These are phyloP conservation scores for Strigamia maritima DNA, from an alignment of 2,888 invertebrate species.

Conservation along the genomic window DNA sequence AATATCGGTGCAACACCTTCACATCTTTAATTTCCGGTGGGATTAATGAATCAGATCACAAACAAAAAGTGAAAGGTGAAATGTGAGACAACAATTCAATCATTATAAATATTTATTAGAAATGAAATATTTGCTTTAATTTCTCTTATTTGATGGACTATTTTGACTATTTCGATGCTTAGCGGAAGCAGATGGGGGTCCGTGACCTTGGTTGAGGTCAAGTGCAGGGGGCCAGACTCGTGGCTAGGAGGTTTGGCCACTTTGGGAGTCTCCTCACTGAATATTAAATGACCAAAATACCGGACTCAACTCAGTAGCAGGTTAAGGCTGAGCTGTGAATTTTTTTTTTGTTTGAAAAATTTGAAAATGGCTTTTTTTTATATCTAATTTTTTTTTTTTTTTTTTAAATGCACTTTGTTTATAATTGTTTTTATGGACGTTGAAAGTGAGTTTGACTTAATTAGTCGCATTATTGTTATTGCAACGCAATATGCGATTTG, in stretches of 20 bases:
- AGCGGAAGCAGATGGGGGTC: constrained; percentile 10
- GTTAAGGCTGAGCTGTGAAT: background rate
- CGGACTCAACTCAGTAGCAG: constrained; percentile 18
- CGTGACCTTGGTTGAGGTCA: constrained; percentile 19
- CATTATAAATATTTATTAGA: too few relatives aligned
- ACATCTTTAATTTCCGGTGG: too few relatives aligned
- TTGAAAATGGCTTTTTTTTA: background rate
- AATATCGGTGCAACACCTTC: too few relatives aligned
- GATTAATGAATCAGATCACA: too few relatives aligned
- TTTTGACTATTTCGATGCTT: background rate
- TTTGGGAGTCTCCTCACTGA: constrained; percentile 19
- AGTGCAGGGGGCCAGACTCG: constrained; percentile 23
- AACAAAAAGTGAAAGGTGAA: too few relatives aligned
- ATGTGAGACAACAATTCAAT: too few relatives aligned
- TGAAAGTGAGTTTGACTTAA: background rate
- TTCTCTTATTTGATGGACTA: background rate
- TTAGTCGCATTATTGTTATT: background rate
- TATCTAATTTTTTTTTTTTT: background rate
- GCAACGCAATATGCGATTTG: background rate
- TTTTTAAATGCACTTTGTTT: background rate
- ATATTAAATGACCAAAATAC: constrained; percentile 23
- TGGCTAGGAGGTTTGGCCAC: constrained; percentile 23
- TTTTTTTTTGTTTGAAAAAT: background rate
- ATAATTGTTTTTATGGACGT: background rate
- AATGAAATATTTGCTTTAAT: background rate